These are phyloP conservation scores for Arizona elegans DNA, from an alignment of 2,113 vertebrate species.

Conservation along the genomic window DNA sequence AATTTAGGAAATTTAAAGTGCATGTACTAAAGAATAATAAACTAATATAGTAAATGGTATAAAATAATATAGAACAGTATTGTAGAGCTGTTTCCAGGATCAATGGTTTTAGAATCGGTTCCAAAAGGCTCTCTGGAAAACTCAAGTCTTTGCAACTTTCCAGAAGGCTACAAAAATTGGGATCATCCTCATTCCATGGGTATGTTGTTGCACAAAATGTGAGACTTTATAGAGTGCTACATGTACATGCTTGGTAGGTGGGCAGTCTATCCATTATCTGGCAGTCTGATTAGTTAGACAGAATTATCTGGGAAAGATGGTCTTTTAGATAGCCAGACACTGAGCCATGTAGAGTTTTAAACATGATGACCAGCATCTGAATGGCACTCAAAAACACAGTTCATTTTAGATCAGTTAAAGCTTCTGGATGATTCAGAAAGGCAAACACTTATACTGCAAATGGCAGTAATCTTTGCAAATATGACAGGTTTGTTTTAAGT, in stretches of 20 bases:
- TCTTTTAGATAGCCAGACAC: not conserved
- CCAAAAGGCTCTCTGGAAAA: not conserved
- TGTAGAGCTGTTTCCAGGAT: not conserved
- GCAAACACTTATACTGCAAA: not conserved
- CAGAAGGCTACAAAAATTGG: not conserved
- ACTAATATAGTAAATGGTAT: not conserved
- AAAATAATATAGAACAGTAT: not conserved
- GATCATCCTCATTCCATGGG: not conserved
- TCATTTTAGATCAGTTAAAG: not conserved
- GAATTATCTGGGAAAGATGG: not conserved
- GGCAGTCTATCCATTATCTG: not conserved
- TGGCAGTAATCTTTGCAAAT: not conserved
- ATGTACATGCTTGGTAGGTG: not conserved
- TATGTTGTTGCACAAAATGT: not conserved
- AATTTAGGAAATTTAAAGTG: not conserved
- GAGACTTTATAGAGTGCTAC: not conserved
- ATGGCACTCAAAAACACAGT: not conserved
- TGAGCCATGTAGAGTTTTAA: not conserved
- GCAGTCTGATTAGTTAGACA: not conserved
- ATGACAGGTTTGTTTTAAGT: not conserved
- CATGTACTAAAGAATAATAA: not conserved
- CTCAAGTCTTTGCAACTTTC: not conserved
- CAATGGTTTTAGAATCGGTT: not conserved
- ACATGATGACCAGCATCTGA: not conserved
- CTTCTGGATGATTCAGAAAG: not conserved